Conservation (phyloP, 1,140 invertebrate species). For the Procambarus clarkii region DNA sequence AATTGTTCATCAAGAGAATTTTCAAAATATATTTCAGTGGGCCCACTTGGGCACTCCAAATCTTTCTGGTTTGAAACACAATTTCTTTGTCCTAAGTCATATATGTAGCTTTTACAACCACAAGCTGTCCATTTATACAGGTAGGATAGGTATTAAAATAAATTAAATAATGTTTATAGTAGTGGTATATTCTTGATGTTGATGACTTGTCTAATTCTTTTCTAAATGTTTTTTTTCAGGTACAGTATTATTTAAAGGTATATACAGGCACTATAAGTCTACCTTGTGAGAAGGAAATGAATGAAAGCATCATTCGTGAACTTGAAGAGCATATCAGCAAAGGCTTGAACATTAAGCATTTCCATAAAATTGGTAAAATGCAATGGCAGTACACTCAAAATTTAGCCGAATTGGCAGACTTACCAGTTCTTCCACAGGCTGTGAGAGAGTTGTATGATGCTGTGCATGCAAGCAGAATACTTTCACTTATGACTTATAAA, state of each 20-base stretch:
- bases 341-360: constrained; percentile 5
- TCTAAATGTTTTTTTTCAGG: constrained; percentile 17
- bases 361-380: constrained; percentile 4
- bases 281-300: constrained; percentile 14
- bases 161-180: too few relatives aligned
- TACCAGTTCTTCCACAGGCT: not conserved
- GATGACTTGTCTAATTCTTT: too few relatives aligned
- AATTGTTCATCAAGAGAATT: too few relatives aligned
- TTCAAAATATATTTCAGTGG: too few relatives aligned
- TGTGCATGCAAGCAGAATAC: not conserved
- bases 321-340: not conserved
- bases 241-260: constrained; percentile 18
- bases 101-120: too few relatives aligned
- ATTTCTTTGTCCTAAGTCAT: too few relatives aligned
- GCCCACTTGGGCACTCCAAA: too few relatives aligned
- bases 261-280: not conserved
- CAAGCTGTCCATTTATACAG: too few relatives aligned
- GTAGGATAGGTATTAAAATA: too few relatives aligned
- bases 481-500: constrained; percentile 22
- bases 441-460: not conserved
- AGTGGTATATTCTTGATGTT: too few relatives aligned
- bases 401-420: not conserved
- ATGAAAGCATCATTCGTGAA: not conserved
- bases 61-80: too few relatives aligned
- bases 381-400: constrained; percentile 31